Conservation (phyloP, 2,888 invertebrate species). For the Pegoplata infirma region DNA sequence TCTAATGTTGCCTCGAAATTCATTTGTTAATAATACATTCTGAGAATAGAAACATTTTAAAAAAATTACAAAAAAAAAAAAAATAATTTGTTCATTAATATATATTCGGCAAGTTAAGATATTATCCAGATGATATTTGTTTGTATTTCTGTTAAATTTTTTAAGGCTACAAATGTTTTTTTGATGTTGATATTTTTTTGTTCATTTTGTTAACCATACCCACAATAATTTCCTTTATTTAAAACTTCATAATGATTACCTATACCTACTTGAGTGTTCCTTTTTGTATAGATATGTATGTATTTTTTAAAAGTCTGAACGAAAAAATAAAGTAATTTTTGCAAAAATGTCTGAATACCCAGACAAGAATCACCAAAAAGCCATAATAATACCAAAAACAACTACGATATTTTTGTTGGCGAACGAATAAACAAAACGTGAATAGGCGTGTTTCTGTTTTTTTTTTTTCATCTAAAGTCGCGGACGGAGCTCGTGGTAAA, state of each 20-base stretch:
- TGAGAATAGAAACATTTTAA: too few relatives aligned
- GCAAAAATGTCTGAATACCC: conserved; percentile 41
- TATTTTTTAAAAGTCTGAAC: neutral
- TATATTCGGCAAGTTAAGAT: too few relatives aligned
- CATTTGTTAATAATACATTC: too few relatives aligned
- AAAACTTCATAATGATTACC: neutral
- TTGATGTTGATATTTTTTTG: neutral
- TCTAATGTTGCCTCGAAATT: too few relatives aligned
- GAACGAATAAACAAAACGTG: conserved; percentile 48
- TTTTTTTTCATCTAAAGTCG: too few relatives aligned
- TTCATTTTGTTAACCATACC: neutral
- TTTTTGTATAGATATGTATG: too few relatives aligned
- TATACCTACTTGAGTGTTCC: too few relatives aligned
- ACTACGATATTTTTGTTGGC: neutral
- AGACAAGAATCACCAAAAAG: conserved; percentile 38
- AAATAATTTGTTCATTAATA: too few relatives aligned
- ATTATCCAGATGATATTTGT: conserved; percentile 54
- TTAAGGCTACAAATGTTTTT: conserved; percentile 22
- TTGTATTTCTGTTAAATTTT: conserved; percentile 11
- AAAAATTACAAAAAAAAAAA: too few relatives aligned
- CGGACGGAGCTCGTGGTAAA: conserved; percentile 56
- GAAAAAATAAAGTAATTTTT: conserved; percentile 58
- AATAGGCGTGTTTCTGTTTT: conserved; percentile 59
- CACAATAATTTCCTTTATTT: neutral
- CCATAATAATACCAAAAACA: conserved; percentile 24